Percentiles rank a stretch among this genome's conserved stretches.
Conservation (phyloP, 2,113 vertebrate genomes). For the Hemichromis elongatus region DNA sequence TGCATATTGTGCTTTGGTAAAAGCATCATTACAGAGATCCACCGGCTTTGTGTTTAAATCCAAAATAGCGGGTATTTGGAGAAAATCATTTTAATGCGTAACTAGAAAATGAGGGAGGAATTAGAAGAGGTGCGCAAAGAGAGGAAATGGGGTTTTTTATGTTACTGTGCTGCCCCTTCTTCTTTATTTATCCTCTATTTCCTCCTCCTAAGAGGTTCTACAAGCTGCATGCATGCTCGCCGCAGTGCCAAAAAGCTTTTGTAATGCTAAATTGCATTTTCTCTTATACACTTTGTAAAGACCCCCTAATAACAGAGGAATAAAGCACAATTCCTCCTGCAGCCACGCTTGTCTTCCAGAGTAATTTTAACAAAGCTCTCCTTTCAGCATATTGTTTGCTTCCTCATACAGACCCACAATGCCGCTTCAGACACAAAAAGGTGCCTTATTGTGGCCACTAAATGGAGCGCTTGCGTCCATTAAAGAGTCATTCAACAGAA, state of each 20-base stretch:
- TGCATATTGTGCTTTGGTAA: background rate
- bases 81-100: background rate
- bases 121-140: background rate
- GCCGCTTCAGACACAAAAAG: slow-evolving; percentile 41
- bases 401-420: slow-evolving; percentile 14
- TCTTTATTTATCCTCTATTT: background rate
- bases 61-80: background rate
- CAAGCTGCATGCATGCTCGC: background rate
- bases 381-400: slow-evolving; percentile 20
- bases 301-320: background rate
- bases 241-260: background rate
- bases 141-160: background rate
- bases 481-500: slow-evolving; percentile 65
- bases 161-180: background rate
- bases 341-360: background rate
- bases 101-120: background rate
- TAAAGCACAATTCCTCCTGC: background rate
- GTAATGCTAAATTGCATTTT: background rate
- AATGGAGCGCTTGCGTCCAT: slow-evolving; percentile 59
- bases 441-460: slow-evolving; percentile 56
- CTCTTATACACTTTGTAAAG: background rate
- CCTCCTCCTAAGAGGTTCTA: background rate
- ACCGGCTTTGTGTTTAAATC: background rate
- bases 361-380: slow-evolving; percentile 8
- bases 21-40: background rate